phyloP scores from a whole-genome alignment of 1,140 invertebrate species.

The Goniozus legneri region DNA sequence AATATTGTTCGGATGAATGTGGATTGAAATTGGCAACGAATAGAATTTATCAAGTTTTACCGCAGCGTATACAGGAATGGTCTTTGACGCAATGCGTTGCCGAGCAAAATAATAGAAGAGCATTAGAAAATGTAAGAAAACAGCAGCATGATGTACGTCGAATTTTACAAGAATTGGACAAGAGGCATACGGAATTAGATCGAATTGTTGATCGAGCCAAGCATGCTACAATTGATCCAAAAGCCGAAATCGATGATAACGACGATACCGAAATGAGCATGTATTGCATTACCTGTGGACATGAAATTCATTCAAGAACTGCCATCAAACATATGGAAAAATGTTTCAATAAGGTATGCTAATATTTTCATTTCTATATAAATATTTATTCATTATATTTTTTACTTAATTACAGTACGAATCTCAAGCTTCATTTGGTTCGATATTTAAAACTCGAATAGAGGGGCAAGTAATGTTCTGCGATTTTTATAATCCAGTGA shows the following conservation, averaged over 20 bases:
- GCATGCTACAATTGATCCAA: conserved; percentile 63
- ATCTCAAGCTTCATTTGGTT: conserved; percentile 94
- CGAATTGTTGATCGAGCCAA: conserved; percentile 76
- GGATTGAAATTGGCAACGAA: conserved; percentile 87
- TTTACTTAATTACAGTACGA: conserved; percentile 75
- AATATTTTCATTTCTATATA: conserved; percentile 7
- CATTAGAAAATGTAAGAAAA: conserved; percentile 77
- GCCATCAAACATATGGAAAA: conserved; percentile 94
- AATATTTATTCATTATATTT: not conserved
- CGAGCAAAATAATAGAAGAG: conserved; percentile 80
- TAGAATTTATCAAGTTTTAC: conserved; percentile 80
- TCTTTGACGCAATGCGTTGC: conserved; percentile 82
- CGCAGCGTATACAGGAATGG: conserved; percentile 93
- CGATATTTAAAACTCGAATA: conserved; percentile 88
- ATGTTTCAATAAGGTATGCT: conserved; percentile 82
- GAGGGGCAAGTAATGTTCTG: conserved; percentile 97
- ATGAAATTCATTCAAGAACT: conserved; percentile 83
- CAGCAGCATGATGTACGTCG: conserved; percentile 74
- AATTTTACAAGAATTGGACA: conserved; percentile 74
- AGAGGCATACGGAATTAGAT: conserved; percentile 75
- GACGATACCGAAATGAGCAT: conserved; percentile 82
- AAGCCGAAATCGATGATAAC: conserved; percentile 63
- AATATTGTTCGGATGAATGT: conserved; percentile 94
- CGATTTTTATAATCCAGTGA: conserved; percentile 89
- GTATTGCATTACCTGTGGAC: conserved; percentile 96